These are phyloP conservation scores for Psophia crepitans DNA, from an alignment of 2,113 vertebrate genomes.

Conservation along the genomic window DNA sequence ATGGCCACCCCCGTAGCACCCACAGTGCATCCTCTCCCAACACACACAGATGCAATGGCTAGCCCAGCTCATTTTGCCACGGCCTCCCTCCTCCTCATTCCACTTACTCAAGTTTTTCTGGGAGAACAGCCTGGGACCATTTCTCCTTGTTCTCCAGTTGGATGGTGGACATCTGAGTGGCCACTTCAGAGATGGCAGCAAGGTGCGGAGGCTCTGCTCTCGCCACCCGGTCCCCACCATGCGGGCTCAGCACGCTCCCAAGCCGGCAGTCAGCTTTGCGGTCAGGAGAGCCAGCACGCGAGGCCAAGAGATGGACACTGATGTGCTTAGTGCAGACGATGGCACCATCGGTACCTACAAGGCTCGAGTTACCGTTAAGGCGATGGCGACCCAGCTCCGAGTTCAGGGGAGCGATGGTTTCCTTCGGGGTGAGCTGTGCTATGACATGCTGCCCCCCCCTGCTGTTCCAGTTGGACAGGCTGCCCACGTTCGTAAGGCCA, in stretches of 20 bases:
- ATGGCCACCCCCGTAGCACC: rapidly evolving
- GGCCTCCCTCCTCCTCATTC: neutral
- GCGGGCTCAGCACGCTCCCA: neutral
- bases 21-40: neutral
- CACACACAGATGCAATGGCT: rapidly evolving
- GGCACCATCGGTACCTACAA: neutral
- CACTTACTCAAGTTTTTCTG: neutral
- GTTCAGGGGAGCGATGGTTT: neutral
- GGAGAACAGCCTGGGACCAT: neutral
- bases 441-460: neutral
- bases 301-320: conserved; percentile 32
- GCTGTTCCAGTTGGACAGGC: neutral
- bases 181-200: conserved; percentile 70
- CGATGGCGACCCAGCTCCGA: neutral
- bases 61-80: neutral
- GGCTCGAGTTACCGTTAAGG: neutral
- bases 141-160: conserved; percentile 71
- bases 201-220: neutral
- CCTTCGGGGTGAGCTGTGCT: neutral
- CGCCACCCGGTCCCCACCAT: neutral
- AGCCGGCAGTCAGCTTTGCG: neutral
- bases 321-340: neutral
- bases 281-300: rapidly evolving
- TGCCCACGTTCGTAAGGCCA: neutral
- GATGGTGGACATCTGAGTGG: conserved; percentile 80